A percentile compares a stretch with the other conserved stretches of the same genome.
phyloP scores from a whole-genome alignment of 53 echinoderm and acorn worm genomes.

The Luidia sarsii region DNA sequence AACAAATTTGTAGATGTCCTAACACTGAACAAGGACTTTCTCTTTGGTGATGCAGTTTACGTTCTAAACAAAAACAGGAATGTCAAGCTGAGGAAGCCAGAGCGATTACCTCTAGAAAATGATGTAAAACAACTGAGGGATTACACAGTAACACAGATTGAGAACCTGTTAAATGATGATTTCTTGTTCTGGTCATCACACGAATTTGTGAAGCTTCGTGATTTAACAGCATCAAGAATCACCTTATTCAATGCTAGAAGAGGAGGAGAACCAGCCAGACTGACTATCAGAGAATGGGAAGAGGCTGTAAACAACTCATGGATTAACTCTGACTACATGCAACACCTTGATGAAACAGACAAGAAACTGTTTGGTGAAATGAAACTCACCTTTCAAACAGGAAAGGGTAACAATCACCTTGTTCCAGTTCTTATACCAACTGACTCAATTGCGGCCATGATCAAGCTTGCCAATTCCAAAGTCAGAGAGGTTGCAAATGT shows the following conservation, averaged over 20 bases:
- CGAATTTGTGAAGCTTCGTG: slow-evolving; percentile 15
- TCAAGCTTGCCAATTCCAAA: not conserved
- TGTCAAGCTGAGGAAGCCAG: slow-evolving; percentile 45
- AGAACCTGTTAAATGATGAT: not conserved
- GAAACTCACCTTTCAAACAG: slow-evolving; percentile 32
- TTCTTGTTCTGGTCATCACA: slow-evolving; percentile 1
- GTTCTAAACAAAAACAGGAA: slow-evolving; percentile 33
- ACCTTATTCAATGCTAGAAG: slow-evolving; percentile 44
- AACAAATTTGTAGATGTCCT: slow-evolving; percentile 49
- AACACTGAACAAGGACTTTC: slow-evolving; percentile 27
- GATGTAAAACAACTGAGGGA: slow-evolving; percentile 39
- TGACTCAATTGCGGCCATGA: slow-evolving; percentile 20
- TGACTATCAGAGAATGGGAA: slow-evolving; percentile 33
- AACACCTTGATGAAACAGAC: slow-evolving; percentile 17
- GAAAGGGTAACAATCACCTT: slow-evolving; percentile 29
- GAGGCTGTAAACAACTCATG: slow-evolving; percentile 26
- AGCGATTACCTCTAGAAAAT: slow-evolving; percentile 36
- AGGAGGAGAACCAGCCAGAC: slow-evolving; percentile 41
- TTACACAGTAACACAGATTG: slow-evolving; percentile 16
- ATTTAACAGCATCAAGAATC: slow-evolving; percentile 36
- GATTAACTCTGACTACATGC: not conserved
- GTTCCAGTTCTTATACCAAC: slow-evolving; percentile 26
- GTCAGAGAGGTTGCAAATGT: not conserved
- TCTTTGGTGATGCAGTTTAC: slow-evolving; percentile 50
- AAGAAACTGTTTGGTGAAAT: slow-evolving; percentile 5